Evolutionary conservation across 1,140 invertebrate genomes (phyloP).

Genomic region (Caerostris extrusa): DNA sequence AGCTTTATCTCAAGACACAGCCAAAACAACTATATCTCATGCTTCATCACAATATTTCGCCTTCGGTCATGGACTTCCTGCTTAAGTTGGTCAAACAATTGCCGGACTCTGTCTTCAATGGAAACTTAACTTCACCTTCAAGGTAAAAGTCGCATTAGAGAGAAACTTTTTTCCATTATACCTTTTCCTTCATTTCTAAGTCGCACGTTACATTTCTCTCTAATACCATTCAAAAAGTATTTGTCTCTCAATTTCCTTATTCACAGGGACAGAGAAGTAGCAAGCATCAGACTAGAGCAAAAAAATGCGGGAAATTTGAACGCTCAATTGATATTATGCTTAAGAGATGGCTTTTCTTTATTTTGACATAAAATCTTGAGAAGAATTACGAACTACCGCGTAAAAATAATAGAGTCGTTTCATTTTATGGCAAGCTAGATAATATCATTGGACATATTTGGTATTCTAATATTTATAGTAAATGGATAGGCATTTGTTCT

Average conservation of each 20-base stretch:
- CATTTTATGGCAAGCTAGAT: too few relatives aligned
- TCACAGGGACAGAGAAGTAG: too few relatives aligned
- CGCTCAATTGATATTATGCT: too few relatives aligned
- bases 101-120: neutral
- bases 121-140: neutral
- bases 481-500: too few relatives aligned
- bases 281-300: neutral
- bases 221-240: neutral
- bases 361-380: too few relatives aligned
- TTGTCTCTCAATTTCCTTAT: neutral
- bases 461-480: too few relatives aligned
- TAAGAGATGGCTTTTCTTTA: too few relatives aligned
- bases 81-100: slow-evolving; percentile 23
- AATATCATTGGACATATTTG: too few relatives aligned
- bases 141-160: neutral
- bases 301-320: neutral
- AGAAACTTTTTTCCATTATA: neutral
- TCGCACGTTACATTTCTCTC: neutral
- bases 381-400: too few relatives aligned
- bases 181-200: neutral
- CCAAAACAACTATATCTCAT: neutral
- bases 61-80: neutral
- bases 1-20: too few relatives aligned
- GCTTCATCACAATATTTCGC: neutral
- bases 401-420: too few relatives aligned